Conservation (phyloP, 2,113 vertebrate genomes). For the Guaruba guarouba region DNA sequence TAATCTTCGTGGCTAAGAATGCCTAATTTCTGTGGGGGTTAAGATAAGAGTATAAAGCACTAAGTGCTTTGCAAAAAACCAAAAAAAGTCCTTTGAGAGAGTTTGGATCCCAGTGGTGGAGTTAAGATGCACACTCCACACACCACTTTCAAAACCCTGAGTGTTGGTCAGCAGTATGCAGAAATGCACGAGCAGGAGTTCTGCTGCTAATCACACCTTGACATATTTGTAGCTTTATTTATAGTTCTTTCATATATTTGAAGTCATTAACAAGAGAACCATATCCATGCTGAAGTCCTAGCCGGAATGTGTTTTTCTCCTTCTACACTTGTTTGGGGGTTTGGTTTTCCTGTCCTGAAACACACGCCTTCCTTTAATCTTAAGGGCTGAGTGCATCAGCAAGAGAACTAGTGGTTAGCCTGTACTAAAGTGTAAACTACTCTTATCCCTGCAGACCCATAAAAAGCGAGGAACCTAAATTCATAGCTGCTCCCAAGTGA, state of each 20-base stretch:
- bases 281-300: not conserved
- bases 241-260: not conserved
- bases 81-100: not conserved
- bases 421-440: not conserved
- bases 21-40: not conserved
- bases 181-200: not conserved
- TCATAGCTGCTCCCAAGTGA: not conserved
- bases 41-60: not conserved
- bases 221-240: not conserved
- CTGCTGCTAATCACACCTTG: not conserved
- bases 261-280: not conserved
- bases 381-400: not conserved
- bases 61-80: not conserved
- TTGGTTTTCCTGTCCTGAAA: conserved; percentile 1
- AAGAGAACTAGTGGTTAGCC: not conserved
- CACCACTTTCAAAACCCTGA: not conserved
- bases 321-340: not conserved
- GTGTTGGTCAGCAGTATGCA: not conserved
- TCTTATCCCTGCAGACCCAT: not conserved
- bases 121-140: not conserved
- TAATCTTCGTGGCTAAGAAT: not conserved
- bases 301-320: not conserved
- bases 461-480: not conserved
- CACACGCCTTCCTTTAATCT: not conserved
- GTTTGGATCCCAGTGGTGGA: not conserved